Evolutionary conservation across 92 coral and sea anemone species (phyloP).

Genomic region (Parazoanthus swiftii): DNA sequence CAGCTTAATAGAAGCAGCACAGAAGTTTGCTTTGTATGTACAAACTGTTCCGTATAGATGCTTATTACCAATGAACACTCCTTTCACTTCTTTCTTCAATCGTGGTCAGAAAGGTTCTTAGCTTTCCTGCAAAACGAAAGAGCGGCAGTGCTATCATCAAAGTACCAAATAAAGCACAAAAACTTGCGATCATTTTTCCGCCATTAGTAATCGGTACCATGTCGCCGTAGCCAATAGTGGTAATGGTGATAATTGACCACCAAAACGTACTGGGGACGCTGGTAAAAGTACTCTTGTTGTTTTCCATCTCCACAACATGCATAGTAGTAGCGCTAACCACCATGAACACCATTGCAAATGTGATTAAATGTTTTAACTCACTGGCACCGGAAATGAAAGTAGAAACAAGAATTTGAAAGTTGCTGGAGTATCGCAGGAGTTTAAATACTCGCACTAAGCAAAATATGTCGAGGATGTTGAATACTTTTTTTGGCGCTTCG

Average conservation of each 20-base stretch:
- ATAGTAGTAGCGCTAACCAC: conserved; percentile 75
- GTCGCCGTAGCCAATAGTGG: conserved; percentile 88
- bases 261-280: conserved; percentile 87
- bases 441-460: conserved; percentile 73
- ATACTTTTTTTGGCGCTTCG: conserved; percentile 38
- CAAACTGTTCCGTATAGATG: neutral
- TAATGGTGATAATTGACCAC: conserved; percentile 86
- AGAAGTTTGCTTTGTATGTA: neutral
- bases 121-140: conserved; percentile 87
- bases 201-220: conserved; percentile 63
- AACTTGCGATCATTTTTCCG: conserved; percentile 73
- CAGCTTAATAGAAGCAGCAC: neutral
- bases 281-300: conserved; percentile 46
- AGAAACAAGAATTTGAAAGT: conserved; percentile 66
- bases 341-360: conserved; percentile 62
- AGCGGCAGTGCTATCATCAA: conserved; percentile 77
- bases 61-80: neutral
- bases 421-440: conserved; percentile 71
- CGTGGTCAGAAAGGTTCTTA: conserved; percentile 45
- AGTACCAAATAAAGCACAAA: conserved; percentile 80
- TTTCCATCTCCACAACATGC: conserved; percentile 60
- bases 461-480: conserved; percentile 55
- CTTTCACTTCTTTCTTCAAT: conserved; percentile 11
- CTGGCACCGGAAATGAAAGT: conserved; percentile 68
- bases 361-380: conserved; percentile 67